Conservation (phyloP, 2,888 invertebrate genomes). For the Ditula angustiorana region DNA sequence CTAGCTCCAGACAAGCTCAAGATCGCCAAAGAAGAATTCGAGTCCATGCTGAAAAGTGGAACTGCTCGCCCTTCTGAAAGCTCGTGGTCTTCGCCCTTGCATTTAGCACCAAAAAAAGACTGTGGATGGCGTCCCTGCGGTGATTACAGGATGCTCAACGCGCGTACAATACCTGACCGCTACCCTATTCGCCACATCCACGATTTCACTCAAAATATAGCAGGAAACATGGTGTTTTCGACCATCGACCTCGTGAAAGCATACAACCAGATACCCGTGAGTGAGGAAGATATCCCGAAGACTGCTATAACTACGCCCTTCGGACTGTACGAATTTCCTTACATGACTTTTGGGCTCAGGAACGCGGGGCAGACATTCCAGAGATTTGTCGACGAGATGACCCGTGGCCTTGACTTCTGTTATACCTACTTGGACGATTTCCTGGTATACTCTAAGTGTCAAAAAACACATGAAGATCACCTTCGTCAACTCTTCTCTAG, state of each 20-base stretch:
- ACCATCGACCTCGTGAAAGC: too few relatives aligned
- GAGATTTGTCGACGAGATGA: too few relatives aligned
- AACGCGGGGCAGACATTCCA: too few relatives aligned
- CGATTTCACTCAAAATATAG: conserved; percentile 39
- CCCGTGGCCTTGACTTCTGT: neutral
- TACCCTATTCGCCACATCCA: conserved; percentile 44
- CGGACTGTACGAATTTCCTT: too few relatives aligned
- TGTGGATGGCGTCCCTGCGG: conserved; percentile 43
- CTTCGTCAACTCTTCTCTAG: conserved; percentile 4
- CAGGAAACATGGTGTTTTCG: conserved; percentile 41
- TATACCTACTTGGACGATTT: neutral
- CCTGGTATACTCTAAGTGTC: neutral
- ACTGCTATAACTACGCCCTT: too few relatives aligned
- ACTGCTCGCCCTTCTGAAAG: conserved; percentile 43
- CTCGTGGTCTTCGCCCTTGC: conserved; percentile 48
- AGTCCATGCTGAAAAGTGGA: conserved; percentile 41
- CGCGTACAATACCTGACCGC: conserved; percentile 42
- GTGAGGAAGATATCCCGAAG: too few relatives aligned
- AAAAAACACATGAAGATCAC: neutral
- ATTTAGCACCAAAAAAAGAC: conserved; percentile 41
- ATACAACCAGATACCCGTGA: too few relatives aligned
- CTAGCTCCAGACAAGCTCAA: conserved; percentile 45
- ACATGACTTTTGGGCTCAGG: too few relatives aligned
- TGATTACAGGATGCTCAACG: conserved; percentile 42
- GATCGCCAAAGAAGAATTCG: conserved; percentile 43